Base-by-base conservation (phyloP, 1,140 invertebrate genomes). In the Caenorhabditis tropicalis region DNA sequence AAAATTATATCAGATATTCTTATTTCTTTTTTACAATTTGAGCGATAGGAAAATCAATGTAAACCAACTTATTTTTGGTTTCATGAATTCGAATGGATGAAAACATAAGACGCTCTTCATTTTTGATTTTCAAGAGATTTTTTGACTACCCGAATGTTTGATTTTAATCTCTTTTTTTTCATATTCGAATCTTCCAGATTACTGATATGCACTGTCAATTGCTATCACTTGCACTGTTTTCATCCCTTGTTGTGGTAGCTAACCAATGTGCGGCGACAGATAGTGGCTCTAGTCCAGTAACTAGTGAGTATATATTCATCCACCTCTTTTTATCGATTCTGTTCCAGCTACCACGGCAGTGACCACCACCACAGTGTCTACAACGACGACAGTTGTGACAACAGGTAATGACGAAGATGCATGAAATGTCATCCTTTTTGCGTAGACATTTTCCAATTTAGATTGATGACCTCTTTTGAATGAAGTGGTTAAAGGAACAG, bases 181-280 rank as follows among this genome's bases (percentile, higher is more conserved):
- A 16, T 46, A 46, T 46, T n/a, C n/a, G n/a, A n/a, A n/a, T n/a
- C n/a, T 58, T 58, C 19, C 58, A 65, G 58, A 19, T 36, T 36
- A 4, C 7, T 5, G 36, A 24, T 21, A 46, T 43, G 36, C 9
- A 24, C 15, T 19, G 0, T 1, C 36, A 27, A 24, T 2, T 74
- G 1, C 4, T 74, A 19, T 12, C 65, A 7, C 15, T 43, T 7
- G 15, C 65, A 10, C 33, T 74, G 1, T 10, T 74, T 0, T 12
- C 10, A 10, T 74, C 33, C 10, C 43, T 74, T 6, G 24, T 74
- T 46, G 33, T 24, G 12, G 15, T 24, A 43, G 65, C 65, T 10
- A 74, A 74, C n/a, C 65, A 74, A 74, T 74, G 65, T 43, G 65
- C 65, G 0, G 65, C 65, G 1, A 74, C 65, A 24, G 10, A 5